Percentiles rank a stretch among this genome's conserved stretches.
Conservation (phyloP, 2,888 invertebrate genomes). For the Ernsta delagoae region DNA sequence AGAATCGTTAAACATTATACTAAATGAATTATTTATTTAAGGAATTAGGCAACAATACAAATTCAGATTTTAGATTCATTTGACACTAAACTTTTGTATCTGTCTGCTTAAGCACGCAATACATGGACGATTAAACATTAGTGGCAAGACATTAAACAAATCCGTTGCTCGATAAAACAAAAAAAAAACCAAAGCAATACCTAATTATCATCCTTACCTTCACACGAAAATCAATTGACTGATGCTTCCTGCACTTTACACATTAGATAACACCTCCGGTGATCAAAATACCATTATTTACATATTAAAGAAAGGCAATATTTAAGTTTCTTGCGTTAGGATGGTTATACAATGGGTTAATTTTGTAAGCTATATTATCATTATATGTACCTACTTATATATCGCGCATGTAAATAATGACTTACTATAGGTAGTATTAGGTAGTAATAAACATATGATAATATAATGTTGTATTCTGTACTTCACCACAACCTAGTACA, state of each 20-base stretch:
- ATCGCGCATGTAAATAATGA: too few species aligned
- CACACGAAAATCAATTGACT: slow-evolving; percentile 63
- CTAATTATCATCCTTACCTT: slow-evolving; percentile 38
- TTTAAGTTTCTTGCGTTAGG: slow-evolving; percentile 23
- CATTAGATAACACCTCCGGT: slow-evolving; percentile 55
- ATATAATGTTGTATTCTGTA: too few species aligned
- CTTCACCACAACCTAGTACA: too few species aligned
- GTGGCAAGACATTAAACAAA: not conserved
- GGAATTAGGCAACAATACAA: too few species aligned
- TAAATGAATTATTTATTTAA: too few species aligned
- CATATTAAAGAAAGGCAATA: slow-evolving; percentile 42
- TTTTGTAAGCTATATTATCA: not conserved
- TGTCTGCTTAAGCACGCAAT: not conserved
- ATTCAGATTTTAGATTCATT: not conserved
- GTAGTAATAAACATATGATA: too few species aligned
- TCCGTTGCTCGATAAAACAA: not conserved
- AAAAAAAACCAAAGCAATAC: slow-evolving; percentile 8
- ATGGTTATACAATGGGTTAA: slow-evolving; percentile 3
- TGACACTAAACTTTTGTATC: not conserved
- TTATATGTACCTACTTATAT: not conserved
- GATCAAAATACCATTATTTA: slow-evolving; percentile 70
- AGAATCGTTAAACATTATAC: not conserved
- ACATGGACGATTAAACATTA: slow-evolving; percentile 2
- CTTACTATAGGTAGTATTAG: too few species aligned
- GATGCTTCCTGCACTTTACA: slow-evolving; percentile 52